Percentiles rank a stretch among this genome's conserved stretches.
phyloP scores from a whole-genome alignment of 2,888 invertebrate species.

The Epinotia nisella region DNA sequence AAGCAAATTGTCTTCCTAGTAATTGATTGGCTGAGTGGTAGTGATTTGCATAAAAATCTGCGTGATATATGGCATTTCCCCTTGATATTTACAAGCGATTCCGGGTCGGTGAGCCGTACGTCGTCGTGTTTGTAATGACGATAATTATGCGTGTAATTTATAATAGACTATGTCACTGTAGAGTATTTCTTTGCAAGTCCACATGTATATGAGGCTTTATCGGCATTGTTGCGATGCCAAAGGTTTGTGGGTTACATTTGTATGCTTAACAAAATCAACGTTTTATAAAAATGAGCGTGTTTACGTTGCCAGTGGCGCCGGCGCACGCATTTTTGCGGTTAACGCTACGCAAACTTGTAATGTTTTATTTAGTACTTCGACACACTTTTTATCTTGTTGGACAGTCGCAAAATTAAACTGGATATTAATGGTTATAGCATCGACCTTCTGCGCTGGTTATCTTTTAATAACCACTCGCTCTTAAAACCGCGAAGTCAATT shows the following conservation, averaged over 20 bases:
- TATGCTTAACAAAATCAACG: conserved; percentile 75
- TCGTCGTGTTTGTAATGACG: conserved; percentile 31
- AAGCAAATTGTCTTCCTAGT: conserved; percentile 54
- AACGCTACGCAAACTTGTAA: conserved; percentile 66
- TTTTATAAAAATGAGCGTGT: conserved; percentile 72
- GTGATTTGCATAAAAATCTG: conserved; percentile 43
- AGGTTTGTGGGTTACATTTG: conserved; percentile 67
- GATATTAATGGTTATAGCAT: conserved; percentile 45
- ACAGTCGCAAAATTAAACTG: conserved; percentile 54
- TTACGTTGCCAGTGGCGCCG: conserved; percentile 66
- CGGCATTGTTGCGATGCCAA: conserved; percentile 65
- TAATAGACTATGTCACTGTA: conserved; percentile 24
- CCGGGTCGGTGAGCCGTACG: conserved; percentile 34
- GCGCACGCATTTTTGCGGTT: conserved; percentile 69
- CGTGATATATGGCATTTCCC: conserved; percentile 33
- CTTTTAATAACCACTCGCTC: conserved; percentile 23
- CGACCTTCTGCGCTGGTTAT: conserved; percentile 41
- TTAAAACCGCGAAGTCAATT: conserved; percentile 48
- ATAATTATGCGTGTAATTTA: conserved; percentile 39
- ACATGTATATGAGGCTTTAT: conserved; percentile 63
- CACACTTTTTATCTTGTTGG: conserved; percentile 67
- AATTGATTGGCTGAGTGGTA: conserved; percentile 47
- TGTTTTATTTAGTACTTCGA: conserved; percentile 74
- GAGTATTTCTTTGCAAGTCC: background rate
- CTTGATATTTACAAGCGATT: conserved; percentile 41